Conservation (phyloP, 2,888 invertebrate genomes). For the Hirtodrosophila trivittata region DNA sequence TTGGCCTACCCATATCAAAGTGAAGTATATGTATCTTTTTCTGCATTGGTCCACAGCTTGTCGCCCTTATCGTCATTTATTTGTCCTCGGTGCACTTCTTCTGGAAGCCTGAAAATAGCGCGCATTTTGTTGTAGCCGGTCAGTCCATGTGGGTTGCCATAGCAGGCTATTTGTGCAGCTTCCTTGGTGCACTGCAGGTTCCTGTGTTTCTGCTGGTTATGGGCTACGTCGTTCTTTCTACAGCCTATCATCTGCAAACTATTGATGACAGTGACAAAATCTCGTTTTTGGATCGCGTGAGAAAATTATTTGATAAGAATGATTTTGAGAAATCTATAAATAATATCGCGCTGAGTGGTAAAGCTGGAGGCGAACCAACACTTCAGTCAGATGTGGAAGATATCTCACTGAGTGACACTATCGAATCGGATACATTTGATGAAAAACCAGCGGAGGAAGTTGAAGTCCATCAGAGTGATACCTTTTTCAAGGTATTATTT, state of each 20-base stretch:
- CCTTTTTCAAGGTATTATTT: constrained; percentile 90
- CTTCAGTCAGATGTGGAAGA: constrained; percentile 78
- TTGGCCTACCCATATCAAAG: too few species aligned
- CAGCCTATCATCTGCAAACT: constrained; percentile 82
- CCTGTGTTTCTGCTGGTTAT: constrained; percentile 89
- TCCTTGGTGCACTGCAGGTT: constrained; percentile 90
- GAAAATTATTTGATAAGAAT: constrained; percentile 77
- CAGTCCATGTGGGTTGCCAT: constrained; percentile 90
- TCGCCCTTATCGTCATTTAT: constrained; percentile 88
- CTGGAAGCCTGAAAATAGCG: constrained; percentile 90
- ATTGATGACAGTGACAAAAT: constrained; percentile 62
- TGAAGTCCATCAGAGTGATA: constrained; percentile 86
- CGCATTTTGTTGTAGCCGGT: constrained; percentile 88
- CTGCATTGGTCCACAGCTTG: constrained; percentile 85
- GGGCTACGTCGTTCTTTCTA: constrained; percentile 84
- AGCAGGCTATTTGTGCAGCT: constrained; percentile 90
- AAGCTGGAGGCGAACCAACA: constrained; percentile 68
- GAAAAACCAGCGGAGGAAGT: constrained; percentile 63
- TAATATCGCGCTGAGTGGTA: constrained; percentile 82
- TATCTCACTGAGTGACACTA: constrained; percentile 78
- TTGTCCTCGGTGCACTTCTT: constrained; percentile 88
- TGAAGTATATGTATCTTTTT: too few species aligned
- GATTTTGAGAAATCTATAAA: constrained; percentile 79
- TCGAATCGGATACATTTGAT: constrained; percentile 76
- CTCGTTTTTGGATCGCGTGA: constrained; percentile 72